These are phyloP conservation scores for Dicentrarchus labrax DNA, from an alignment of 2,113 vertebrate species.

Conservation along the genomic window DNA sequence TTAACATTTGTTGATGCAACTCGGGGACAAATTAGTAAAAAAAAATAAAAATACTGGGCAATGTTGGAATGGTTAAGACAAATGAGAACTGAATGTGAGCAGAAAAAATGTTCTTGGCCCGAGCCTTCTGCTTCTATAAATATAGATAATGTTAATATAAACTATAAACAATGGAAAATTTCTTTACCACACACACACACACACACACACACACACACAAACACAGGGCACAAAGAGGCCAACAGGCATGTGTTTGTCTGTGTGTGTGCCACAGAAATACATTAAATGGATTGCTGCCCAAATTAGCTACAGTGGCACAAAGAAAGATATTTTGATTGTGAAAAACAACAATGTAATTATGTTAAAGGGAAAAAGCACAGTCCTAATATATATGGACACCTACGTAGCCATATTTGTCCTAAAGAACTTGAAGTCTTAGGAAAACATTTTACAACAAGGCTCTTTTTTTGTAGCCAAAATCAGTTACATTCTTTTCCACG, in stretches of 20 bases:
- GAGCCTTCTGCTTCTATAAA: slow-evolving; percentile 27
- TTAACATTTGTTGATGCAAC: slow-evolving; percentile 13
- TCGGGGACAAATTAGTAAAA: background rate
- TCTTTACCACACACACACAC: slow-evolving; percentile 1
- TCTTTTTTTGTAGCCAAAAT: background rate
- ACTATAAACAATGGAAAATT: slow-evolving; percentile 41
- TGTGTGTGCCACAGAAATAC: slow-evolving; percentile 33
- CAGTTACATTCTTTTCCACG: background rate
- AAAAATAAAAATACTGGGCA: background rate
- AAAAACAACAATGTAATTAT: slow-evolving; percentile 1
- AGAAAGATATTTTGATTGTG: slow-evolving; percentile 15
- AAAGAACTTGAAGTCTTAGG: background rate
- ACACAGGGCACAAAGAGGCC: background rate
- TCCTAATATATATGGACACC: background rate
- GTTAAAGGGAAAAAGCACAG: background rate
- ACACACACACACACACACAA: background rate
- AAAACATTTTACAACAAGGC: background rate
- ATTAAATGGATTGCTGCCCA: slow-evolving; percentile 26
- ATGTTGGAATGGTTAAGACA: slow-evolving; percentile 5
- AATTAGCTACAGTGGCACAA: slow-evolving; percentile 29
- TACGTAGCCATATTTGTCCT: background rate
- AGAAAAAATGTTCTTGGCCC: slow-evolving; percentile 23
- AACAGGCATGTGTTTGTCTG: slow-evolving; percentile 19
- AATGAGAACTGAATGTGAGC: slow-evolving; percentile 3
- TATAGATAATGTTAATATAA: slow-evolving; percentile 38